A percentile compares a stretch with the other conserved stretches of the same genome.
phyloP scores from a whole-genome alignment of 2,797 vertebrate species.

The Centropyge bicolor region DNA sequence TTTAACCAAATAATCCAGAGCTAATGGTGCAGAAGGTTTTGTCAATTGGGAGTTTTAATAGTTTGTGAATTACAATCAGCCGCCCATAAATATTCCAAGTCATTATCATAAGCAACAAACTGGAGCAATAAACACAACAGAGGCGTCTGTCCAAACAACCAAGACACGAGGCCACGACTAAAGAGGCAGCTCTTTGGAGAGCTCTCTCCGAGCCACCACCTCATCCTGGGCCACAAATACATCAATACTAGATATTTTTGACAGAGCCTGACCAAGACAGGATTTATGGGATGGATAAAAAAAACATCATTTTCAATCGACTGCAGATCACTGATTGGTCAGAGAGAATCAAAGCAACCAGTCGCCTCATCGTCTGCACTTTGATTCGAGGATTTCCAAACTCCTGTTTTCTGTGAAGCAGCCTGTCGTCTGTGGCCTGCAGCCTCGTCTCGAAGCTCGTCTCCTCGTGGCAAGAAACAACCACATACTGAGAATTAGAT shows the following conservation, averaged over 20 bases:
- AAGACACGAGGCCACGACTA: constrained; percentile 14
- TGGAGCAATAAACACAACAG: constrained; percentile 27
- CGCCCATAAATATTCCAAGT: constrained; percentile 16
- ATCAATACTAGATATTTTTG: constrained; percentile 41
- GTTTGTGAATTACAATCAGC: constrained; percentile 37
- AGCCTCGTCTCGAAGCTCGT: too few relatives aligned
- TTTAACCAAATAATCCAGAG: neutral
- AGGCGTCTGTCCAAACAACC: constrained; percentile 49
- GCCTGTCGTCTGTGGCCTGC: too few relatives aligned
- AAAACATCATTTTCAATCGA: too few relatives aligned
- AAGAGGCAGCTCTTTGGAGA: constrained; percentile 35
- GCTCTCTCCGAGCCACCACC: neutral
- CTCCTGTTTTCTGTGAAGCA: too few relatives aligned
- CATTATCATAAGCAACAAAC: constrained; percentile 35
- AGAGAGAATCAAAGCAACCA: too few relatives aligned
- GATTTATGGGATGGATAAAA: too few relatives aligned
- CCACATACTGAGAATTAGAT: too few relatives aligned
- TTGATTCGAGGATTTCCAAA: too few relatives aligned
- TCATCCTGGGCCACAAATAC: constrained; percentile 1
- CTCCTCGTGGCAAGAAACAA: too few relatives aligned
- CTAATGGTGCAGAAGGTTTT: neutral
- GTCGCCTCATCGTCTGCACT: too few relatives aligned
- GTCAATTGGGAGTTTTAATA: neutral
- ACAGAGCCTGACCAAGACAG: neutral
- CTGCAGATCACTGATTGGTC: too few relatives aligned